Conservation (phyloP, 1,140 invertebrate species). For the Pentalonia nigronervosa region DNA sequence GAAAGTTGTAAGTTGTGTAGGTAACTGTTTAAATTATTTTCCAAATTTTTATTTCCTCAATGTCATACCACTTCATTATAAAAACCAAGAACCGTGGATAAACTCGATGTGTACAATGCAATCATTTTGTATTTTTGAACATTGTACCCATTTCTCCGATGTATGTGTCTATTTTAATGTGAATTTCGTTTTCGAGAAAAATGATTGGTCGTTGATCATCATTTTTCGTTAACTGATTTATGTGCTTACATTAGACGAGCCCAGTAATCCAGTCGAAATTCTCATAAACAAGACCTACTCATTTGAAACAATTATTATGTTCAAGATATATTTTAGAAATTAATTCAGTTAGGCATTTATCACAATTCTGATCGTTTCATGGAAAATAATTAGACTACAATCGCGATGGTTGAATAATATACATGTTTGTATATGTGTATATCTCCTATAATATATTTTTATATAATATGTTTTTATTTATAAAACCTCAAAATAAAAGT, state of each 20-base stretch:
- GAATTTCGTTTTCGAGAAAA: background rate
- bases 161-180: conserved; percentile 88
- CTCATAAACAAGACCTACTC: background rate
- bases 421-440: no score
- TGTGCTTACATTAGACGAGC: background rate
- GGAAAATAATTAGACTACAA: no score
- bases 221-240: background rate
- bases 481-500: no score
- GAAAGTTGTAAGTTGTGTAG: no score
- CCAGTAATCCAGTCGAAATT: background rate
- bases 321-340: background rate
- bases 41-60: background rate
- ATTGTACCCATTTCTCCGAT: conserved; percentile 85
- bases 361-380: no score
- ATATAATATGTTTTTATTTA: no score
- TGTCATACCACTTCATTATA: conserved; percentile 73
- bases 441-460: no score
- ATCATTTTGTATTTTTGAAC: conserved; percentile 84
- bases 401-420: no score
- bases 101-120: conserved; percentile 91
- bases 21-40: background rate
- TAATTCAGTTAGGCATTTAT: no score
- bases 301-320: background rate
- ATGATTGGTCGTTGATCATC: background rate
- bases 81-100: conserved; percentile 86